Percentiles rank a stretch among this genome's conserved stretches.
Conservation (phyloP, 2,888 invertebrate genomes). For the Plutella xylostella region DNA sequence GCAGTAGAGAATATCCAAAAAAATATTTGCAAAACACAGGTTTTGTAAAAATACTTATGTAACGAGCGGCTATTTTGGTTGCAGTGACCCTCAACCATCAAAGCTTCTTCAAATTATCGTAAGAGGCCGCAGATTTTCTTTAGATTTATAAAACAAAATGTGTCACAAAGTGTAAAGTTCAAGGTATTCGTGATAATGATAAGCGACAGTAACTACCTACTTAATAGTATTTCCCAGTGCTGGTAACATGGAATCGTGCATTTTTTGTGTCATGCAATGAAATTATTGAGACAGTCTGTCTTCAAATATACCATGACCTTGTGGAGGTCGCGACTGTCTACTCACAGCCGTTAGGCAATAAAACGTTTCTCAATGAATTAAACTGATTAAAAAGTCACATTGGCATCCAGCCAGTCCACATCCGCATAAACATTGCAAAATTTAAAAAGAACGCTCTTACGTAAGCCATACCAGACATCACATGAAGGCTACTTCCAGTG, state of each 20-base stretch:
- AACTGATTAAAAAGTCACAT: conserved; percentile 62
- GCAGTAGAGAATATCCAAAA: conserved; percentile 3
- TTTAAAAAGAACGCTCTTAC: conserved; percentile 55
- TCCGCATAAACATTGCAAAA: conserved; percentile 58
- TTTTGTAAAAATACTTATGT: too few relatives aligned
- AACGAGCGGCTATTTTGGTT: too few relatives aligned
- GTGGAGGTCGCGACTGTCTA: conserved; percentile 51
- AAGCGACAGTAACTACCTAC: too few relatives aligned
- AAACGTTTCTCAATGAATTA: conserved; percentile 61
- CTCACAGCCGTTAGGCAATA: conserved; percentile 49
- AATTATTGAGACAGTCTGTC: neutral
- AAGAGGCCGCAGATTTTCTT: too few relatives aligned
- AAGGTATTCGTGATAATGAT: too few relatives aligned
- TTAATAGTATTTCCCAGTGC: too few relatives aligned
- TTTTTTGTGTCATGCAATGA: neutral
- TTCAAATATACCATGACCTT: conserved; percentile 43
- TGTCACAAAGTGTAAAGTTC: too few relatives aligned
- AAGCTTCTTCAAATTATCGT: too few relatives aligned
- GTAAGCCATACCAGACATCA: conserved; percentile 27
- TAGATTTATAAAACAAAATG: too few relatives aligned
- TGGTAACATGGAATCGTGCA: too few relatives aligned
- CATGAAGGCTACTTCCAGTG: neutral
- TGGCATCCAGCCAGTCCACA: conserved; percentile 54
- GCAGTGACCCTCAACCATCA: too few relatives aligned
- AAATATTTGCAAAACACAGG: too few relatives aligned